Evolutionary conservation across 2,888 invertebrate species (phyloP).

Genomic region (Amphipoea lucens): DNA sequence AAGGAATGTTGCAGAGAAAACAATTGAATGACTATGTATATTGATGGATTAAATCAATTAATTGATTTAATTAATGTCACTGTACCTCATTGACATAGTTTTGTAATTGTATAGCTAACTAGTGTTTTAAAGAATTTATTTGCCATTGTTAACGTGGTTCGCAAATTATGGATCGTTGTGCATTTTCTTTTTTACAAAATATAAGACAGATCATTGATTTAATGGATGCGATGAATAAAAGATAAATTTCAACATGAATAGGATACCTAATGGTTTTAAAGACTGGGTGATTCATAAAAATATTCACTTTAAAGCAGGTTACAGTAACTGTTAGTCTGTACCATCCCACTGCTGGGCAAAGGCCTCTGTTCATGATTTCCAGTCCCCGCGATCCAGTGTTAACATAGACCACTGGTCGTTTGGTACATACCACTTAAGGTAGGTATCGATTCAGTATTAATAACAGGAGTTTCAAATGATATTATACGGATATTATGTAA

Average conservation of each 20-base stretch:
- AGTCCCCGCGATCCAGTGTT: no score
- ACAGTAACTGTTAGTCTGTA: no score
- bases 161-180: background rate
- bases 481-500: background rate
- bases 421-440: no score
- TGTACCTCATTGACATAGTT: slow-evolving; percentile 51
- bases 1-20: slow-evolving; percentile 68
- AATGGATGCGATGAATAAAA: background rate
- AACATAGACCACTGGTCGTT: no score
- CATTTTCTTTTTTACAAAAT: background rate
- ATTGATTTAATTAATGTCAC: slow-evolving; percentile 54
- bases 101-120: slow-evolving; percentile 29
- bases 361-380: no score
- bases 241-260: background rate
- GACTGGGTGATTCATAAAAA: no score
- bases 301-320: no score
- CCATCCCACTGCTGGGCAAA: no score
- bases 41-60: slow-evolving; percentile 57
- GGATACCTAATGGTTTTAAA: background rate
- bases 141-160: slow-evolving; percentile 15
- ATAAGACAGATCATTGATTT: background rate
- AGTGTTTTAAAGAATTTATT: background rate
- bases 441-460: background rate
- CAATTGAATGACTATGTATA: slow-evolving; percentile 63
- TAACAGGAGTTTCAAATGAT: background rate